Evolutionary conservation across 2,113 vertebrate species (phyloP), one percentile per base, ranked within the genome.

Genomic region (Tragelaphus scriptus): DNA sequence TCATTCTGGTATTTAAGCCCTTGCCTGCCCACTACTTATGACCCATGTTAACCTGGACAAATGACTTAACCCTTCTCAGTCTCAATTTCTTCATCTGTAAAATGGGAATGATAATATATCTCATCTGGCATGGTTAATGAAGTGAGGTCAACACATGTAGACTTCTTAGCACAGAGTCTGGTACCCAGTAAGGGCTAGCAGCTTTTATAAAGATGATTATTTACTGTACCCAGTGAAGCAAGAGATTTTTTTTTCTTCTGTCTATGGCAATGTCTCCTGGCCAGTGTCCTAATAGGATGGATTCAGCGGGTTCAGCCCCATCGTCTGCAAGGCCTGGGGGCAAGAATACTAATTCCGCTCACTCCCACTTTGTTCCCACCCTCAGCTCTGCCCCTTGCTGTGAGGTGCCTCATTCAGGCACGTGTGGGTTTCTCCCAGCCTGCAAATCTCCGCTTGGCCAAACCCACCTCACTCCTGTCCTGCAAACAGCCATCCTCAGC

Each of bases 371-470:
- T 61, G 51, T 44, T 49, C 36, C 19, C 3, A 7, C 6, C 36
- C 26, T 85, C 82, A 17, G 5, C 36, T 59, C 14, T n/a, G 26
- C 14, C 25, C 26, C 12, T 80, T 56, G 17, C 19, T 49, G 4
- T 1, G 44, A 55, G 21, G 28, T 2, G 9, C 53, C 14, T 77
- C 44, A 53, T n/a, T 2, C 32, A 44, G 2, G 3, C 0, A 0
- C 15, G 4, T 28, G 36, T 63, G 30, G 49, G 21, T 13, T 3
- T 4, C 28, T 11, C 25, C 25, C 26, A 63, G 23, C 32, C 16
- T 21, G 7, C 32, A 71, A 6, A 10, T 36, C 26, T 21, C 56
- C 40, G 25, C 15, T 84, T 11, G 55, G 17, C 51, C 93, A 65
- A 77, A 25, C 2, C 3, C 17, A 2, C 3, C 7, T 19, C 21